Conservation (phyloP, 1,140 invertebrate genomes). For the Drosophila malerkotliana region DNA sequence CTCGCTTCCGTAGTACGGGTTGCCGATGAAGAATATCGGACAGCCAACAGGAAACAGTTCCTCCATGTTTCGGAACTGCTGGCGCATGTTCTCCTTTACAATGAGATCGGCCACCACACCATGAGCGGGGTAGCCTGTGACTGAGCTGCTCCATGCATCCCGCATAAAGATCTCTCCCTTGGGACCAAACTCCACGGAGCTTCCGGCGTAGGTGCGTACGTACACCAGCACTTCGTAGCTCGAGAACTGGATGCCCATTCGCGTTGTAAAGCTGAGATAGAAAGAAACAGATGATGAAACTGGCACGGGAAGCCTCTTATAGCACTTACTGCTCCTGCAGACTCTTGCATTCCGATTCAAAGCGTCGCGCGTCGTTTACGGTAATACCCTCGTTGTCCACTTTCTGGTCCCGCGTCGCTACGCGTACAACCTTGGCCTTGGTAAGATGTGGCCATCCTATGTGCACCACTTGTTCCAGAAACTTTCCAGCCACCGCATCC, state of each 20-base stretch:
- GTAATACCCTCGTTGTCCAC: conserved; percentile 42
- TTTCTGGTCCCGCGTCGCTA: conserved; percentile 45
- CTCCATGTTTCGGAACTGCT: conserved; percentile 85
- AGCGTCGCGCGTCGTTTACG: conserved; percentile 50
- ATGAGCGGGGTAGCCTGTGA: conserved; percentile 86
- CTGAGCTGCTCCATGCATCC: conserved; percentile 51
- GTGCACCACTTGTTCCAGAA: conserved; percentile 90
- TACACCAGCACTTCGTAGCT: conserved; percentile 89
- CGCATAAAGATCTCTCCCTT: conserved; percentile 81
- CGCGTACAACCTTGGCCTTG: conserved; percentile 86
- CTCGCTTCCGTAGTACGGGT: conserved; percentile 91
- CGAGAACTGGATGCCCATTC: conserved; percentile 90
- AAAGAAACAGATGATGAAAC: conserved; percentile 4
- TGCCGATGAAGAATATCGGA: conserved; percentile 90
- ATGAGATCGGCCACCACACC: conserved; percentile 58
- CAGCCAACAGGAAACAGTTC: conserved; percentile 89
- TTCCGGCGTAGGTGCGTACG: conserved; percentile 89
- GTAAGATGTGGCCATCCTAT: conserved; percentile 95
- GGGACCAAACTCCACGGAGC: conserved; percentile 85
- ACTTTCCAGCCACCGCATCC: conserved; percentile 85
- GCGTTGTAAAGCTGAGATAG: conserved; percentile 86
- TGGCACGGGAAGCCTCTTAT: too few relatives aligned
- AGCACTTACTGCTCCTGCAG: conserved; percentile 75
- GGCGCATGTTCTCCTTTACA: conserved; percentile 37
- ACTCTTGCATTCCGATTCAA: conserved; percentile 59